Evolutionary conservation across 1,140 invertebrate species (phyloP).

Genomic region (Arctopsyche grandis): DNA sequence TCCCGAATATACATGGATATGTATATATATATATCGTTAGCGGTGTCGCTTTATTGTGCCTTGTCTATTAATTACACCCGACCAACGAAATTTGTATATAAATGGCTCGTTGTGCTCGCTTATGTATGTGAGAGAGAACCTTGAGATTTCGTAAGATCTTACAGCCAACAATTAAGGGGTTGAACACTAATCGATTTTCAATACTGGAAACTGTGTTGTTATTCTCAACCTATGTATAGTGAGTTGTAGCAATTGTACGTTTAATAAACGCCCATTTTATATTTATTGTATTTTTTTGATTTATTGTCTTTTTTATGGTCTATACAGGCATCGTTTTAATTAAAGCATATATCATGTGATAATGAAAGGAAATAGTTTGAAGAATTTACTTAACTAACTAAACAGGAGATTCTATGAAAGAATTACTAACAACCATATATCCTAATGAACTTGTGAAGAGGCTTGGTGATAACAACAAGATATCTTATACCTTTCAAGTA

Average conservation of each 20-base stretch:
- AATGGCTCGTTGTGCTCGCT: neutral
- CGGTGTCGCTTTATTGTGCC: neutral
- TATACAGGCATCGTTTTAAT: too few relatives aligned
- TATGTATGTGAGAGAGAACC: too few relatives aligned
- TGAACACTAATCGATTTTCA: conserved; percentile 22
- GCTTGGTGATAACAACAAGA: too few relatives aligned
- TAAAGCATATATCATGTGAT: too few relatives aligned
- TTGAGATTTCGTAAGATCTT: neutral
- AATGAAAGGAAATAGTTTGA: too few relatives aligned
- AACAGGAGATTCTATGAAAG: too few relatives aligned
- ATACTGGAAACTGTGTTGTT: neutral
- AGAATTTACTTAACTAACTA: too few relatives aligned
- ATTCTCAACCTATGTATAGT: too few relatives aligned
- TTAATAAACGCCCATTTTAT: neutral
- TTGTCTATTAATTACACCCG: neutral
- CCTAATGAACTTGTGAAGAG: too few relatives aligned
- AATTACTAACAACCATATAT: too few relatives aligned
- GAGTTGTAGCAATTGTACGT: neutral
- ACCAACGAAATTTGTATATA: neutral
- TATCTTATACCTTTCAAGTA: too few relatives aligned
- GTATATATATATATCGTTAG: neutral
- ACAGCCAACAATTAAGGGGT: conserved; percentile 9
- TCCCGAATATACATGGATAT: neutral
- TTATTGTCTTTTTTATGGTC: neutral
- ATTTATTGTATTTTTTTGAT: neutral